phyloP scores from a whole-genome alignment of 2,888 invertebrate genomes.

The Beris morrisii region DNA sequence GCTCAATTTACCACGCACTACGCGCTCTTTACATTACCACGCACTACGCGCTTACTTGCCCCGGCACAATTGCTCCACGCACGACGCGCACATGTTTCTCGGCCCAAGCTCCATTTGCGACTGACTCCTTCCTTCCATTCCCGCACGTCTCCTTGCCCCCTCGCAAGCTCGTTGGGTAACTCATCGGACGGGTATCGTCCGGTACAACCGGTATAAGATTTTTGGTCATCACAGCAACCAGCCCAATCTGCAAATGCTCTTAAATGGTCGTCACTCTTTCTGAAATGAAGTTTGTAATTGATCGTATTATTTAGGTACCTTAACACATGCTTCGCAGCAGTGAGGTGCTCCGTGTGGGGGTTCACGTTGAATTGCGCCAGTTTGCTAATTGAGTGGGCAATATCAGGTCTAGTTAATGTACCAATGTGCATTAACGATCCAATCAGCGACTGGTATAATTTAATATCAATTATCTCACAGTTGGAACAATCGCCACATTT shows the following conservation, averaged over 20 bases:
- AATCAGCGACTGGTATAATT: constrained; percentile 38
- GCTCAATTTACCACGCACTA: too few relatives aligned
- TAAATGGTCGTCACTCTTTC: constrained; percentile 10
- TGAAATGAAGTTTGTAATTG: constrained; percentile 35
- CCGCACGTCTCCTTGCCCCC: too few relatives aligned
- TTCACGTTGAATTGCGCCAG: constrained; percentile 40
- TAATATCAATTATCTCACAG: constrained; percentile 33
- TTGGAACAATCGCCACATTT: constrained; percentile 14
- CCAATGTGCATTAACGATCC: constrained; percentile 38
- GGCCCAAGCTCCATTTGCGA: too few relatives aligned
- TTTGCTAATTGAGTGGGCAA: constrained; percentile 37
- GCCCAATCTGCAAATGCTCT: constrained; percentile 39
- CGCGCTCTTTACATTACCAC: too few relatives aligned
- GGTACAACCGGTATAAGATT: constrained; percentile 38
- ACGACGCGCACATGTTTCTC: too few relatives aligned
- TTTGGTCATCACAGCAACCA: constrained; percentile 33
- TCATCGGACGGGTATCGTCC: too few relatives aligned
- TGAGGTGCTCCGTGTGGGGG: constrained; percentile 38
- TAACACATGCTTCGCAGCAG: constrained; percentile 37
- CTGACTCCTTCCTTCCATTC: too few relatives aligned
- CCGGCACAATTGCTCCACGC: too few relatives aligned
- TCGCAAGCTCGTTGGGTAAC: too few relatives aligned
- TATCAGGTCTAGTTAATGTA: constrained; percentile 38
- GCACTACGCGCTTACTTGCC: too few relatives aligned
- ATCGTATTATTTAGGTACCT: constrained; percentile 35